Percentiles rank a stretch among this genome's conserved stretches.
These are phyloP conservation scores for Trichonephila clavata DNA, from an alignment of 1,140 invertebrate genomes.

Conservation along the genomic window DNA sequence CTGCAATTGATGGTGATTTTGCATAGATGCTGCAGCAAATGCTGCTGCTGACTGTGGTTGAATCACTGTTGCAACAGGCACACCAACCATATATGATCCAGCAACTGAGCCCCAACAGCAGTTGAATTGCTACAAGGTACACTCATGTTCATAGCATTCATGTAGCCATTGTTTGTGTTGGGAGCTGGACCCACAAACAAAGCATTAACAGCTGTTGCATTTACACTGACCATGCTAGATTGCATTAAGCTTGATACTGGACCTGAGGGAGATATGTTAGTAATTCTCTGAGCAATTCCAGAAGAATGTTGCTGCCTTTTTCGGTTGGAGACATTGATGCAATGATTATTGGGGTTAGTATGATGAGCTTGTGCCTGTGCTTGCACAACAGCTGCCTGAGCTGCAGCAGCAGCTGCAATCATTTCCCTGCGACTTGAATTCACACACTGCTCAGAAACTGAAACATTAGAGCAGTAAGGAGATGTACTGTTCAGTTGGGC, in stretches of 20 bases:
- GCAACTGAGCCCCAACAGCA: conserved; percentile 62
- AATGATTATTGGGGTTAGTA: conserved; percentile 37
- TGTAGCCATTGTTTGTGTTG: conserved; percentile 81
- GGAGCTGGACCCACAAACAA: conserved; percentile 75
- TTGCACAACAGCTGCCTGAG: conserved; percentile 75
- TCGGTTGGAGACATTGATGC: conserved; percentile 41
- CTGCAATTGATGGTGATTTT: conserved; percentile 76
- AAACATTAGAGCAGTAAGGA: conserved; percentile 65
- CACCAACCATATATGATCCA: conserved; percentile 78
- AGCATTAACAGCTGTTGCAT: conserved; percentile 75
- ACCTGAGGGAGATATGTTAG: conserved; percentile 49
- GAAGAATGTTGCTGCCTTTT: conserved; percentile 69
- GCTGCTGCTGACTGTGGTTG: conserved; percentile 82
- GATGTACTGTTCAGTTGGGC: conserved; percentile 78
- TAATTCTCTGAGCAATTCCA: conserved; percentile 49
- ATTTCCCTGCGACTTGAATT: conserved; percentile 62
- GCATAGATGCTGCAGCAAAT: conserved; percentile 78
- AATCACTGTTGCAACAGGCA: conserved; percentile 85
- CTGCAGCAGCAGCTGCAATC: conserved; percentile 71
- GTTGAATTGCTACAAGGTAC: conserved; percentile 70
- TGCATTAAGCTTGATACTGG: conserved; percentile 73
- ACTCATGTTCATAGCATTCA: conserved; percentile 79
- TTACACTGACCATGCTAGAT: conserved; percentile 76
- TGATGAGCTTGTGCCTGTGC: conserved; percentile 74
- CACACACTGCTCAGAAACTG: conserved; percentile 32